Percentiles rank a stretch among this genome's conserved stretches.
Evolutionary conservation across 1,140 invertebrate species (phyloP).

Genomic region (Ectropis grisescens): DNA sequence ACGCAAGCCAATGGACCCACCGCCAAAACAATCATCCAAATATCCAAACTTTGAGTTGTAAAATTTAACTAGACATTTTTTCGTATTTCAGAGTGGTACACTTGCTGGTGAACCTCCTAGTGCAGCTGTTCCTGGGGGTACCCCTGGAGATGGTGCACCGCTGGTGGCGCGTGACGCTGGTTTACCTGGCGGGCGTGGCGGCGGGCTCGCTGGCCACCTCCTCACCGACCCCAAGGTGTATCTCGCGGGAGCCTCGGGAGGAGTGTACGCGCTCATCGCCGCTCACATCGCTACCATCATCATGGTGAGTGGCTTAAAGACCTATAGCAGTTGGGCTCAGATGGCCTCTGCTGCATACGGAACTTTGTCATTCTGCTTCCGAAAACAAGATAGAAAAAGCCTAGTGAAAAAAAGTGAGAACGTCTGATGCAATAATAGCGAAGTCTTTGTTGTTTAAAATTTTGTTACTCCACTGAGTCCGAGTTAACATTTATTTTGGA

Average conservation of each 20-base stretch:
- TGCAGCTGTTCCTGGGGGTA: slow-evolving; percentile 93
- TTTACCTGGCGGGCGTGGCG: slow-evolving; percentile 86
- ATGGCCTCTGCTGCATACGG: too few species aligned
- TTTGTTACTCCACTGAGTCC: too few species aligned
- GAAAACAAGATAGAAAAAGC: too few species aligned
- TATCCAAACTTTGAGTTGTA: too few species aligned
- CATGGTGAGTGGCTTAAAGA: slow-evolving; percentile 86
- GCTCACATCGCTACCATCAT: slow-evolving; percentile 96
- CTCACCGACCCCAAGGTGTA: slow-evolving; percentile 88
- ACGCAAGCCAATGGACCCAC: slow-evolving; percentile 78
- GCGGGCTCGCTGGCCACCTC: slow-evolving; percentile 91
- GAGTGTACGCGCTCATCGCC: slow-evolving; percentile 95
- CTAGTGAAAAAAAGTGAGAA: too few species aligned
- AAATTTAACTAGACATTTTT: too few species aligned
- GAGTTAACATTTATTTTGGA: too few species aligned
- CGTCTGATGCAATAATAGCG: too few species aligned
- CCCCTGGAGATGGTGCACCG: slow-evolving; percentile 96
- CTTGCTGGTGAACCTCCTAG: slow-evolving; percentile 91
- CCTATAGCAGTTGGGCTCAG: too few species aligned
- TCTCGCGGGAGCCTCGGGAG: slow-evolving; percentile 95
- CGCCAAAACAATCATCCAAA: slow-evolving; percentile 84
- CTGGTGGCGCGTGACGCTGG: slow-evolving; percentile 89
- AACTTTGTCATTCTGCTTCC: too few species aligned
- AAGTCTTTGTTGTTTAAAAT: too few species aligned
- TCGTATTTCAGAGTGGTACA: slow-evolving; percentile 77